phyloP scores from a whole-genome alignment of 1,140 invertebrate genomes.

The Samia ricini region DNA sequence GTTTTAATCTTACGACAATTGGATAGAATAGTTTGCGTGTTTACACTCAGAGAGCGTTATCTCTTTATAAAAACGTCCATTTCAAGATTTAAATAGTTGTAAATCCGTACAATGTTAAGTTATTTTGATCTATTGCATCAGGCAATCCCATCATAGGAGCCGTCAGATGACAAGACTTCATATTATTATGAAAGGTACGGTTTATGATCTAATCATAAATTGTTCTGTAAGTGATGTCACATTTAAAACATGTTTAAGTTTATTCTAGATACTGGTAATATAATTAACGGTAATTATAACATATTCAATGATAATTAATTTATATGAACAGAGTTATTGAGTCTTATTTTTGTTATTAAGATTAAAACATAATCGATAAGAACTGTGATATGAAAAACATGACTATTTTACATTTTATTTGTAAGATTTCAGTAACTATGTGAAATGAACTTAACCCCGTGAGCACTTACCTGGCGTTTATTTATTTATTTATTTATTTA shows the following conservation, averaged over 20 bases:
- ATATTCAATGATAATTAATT: conserved; percentile 1
- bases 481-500: too few species aligned
- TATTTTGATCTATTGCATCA: conserved; percentile 34
- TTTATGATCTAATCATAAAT: conserved; percentile 38
- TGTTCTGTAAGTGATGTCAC: conserved; percentile 45
- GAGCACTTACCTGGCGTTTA: too few species aligned
- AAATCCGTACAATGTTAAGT: not conserved
- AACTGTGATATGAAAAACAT: too few species aligned
- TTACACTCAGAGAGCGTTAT: too few species aligned
- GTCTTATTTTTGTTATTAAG: too few species aligned
- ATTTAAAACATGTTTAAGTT: conserved; percentile 11
- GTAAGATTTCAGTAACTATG: too few species aligned
- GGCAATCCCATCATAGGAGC: conserved; percentile 13
- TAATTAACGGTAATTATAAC: conserved; percentile 15
- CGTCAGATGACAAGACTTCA: conserved; percentile 30
- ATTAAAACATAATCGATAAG: too few species aligned
- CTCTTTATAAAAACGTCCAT: not conserved
- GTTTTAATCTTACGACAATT: too few species aligned
- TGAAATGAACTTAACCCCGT: too few species aligned
- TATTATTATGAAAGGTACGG: conserved; percentile 34
- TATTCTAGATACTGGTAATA: conserved; percentile 8
- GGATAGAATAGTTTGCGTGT: too few species aligned
- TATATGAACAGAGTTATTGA: conserved; percentile 7
- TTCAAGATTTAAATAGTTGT: not conserved
- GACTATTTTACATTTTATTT: too few species aligned